Evolutionary conservation across 2,797 vertebrate species (phyloP).

Genomic region (Stomatorhinus walkeri): DNA sequence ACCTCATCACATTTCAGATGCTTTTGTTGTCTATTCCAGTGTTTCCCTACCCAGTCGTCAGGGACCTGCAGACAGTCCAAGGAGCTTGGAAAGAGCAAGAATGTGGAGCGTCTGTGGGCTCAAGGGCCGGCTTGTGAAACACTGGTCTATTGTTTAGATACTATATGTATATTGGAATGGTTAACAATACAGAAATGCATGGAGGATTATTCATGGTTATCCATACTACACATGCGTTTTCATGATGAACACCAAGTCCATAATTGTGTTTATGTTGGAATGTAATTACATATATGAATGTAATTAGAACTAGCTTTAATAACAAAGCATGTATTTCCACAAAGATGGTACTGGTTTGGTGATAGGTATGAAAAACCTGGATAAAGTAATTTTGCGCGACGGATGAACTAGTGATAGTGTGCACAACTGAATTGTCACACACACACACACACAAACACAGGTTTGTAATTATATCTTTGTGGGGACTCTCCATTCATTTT

Average conservation of each 20-base stretch:
- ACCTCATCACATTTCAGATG: neutral
- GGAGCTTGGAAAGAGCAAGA: neutral
- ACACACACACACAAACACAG: neutral
- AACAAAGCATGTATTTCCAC: neutral
- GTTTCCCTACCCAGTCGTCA: neutral
- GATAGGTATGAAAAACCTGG: neutral
- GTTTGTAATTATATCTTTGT: neutral
- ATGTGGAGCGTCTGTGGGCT: neutral
- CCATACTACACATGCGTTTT: conserved; percentile 1
- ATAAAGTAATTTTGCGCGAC: neutral
- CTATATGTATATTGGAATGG: neutral
- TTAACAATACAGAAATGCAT: neutral
- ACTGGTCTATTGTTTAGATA: neutral
- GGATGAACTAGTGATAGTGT: neutral
- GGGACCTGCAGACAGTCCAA: neutral
- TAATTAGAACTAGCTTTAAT: neutral
- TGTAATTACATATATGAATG: neutral
- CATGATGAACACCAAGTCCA: neutral
- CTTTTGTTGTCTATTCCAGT: neutral
- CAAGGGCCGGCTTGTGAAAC: neutral
- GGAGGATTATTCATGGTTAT: neutral
- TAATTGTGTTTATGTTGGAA: neutral
- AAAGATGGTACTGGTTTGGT: neutral
- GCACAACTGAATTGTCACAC: neutral
- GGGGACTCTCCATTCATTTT: neutral